Conservation (phyloP, 2,888 invertebrate species). For the Plutella xylostella region DNA sequence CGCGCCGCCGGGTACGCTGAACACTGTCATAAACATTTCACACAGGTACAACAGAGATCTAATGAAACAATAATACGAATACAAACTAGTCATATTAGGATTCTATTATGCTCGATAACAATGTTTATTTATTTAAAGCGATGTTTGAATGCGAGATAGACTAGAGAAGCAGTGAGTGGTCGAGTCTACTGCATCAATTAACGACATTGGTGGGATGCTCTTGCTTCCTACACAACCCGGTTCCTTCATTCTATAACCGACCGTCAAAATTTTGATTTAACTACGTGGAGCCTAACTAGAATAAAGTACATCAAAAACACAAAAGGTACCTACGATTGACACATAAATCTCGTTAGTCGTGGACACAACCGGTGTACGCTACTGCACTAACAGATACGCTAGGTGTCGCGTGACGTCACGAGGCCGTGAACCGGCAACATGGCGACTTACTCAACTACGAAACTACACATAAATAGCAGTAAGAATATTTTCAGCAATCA, state of each 20-base stretch:
- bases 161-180: constrained; percentile 64
- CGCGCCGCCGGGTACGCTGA: too few relatives aligned
- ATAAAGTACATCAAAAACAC: too few relatives aligned
- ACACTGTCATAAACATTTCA: constrained; percentile 60
- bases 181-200: constrained; percentile 69
- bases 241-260: too few relatives aligned
- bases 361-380: too few relatives aligned
- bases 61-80: constrained; percentile 67
- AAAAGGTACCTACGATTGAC: too few relatives aligned
- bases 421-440: constrained; percentile 32
- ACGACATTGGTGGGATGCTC: constrained; percentile 55
- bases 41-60: constrained; percentile 70
- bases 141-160: constrained; percentile 61
- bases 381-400: too few relatives aligned
- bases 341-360: too few relatives aligned
- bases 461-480: constrained; percentile 58
- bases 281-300: too few relatives aligned
- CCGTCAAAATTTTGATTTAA: too few relatives aligned
- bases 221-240: too few relatives aligned
- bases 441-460: constrained; percentile 42
- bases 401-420: too few relatives aligned
- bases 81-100: constrained; percentile 64
- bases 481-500: constrained; percentile 67
- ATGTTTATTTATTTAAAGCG: constrained; percentile 48
- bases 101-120: constrained; percentile 66